phyloP scores from a whole-genome alignment of 2,113 vertebrate genomes.

The Plecotus auritus region DNA sequence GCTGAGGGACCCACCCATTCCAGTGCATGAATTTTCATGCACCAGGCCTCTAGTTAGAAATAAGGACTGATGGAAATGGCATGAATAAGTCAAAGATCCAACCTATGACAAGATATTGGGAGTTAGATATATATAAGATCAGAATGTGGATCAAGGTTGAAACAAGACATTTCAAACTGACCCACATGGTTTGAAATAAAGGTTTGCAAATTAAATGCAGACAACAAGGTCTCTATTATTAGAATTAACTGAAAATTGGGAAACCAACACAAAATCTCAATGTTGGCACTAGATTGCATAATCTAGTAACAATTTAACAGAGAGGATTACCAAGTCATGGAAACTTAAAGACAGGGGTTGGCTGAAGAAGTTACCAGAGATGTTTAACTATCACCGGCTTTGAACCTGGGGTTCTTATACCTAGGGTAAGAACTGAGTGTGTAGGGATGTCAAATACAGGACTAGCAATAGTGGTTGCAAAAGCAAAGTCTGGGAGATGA shows the following conservation, averaged over 20 bases:
- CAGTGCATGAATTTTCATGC: too few relatives aligned
- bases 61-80: neutral
- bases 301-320: neutral
- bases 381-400: neutral
- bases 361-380: neutral
- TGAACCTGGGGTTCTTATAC: too few relatives aligned
- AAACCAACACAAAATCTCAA: neutral
- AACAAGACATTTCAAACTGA: neutral
- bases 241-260: neutral
- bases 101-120: neutral
- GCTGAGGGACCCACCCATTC: too few relatives aligned
- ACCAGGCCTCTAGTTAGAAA: neutral
- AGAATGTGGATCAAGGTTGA: neutral
- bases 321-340: too few relatives aligned
- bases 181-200: neutral
- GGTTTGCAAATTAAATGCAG: neutral
- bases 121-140: neutral
- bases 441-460: rapidly evolving
- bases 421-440: neutral
- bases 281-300: neutral
- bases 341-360: neutral
- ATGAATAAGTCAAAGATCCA: neutral
- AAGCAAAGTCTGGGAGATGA: neutral
- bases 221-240: neutral
- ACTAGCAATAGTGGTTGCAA: neutral